A percentile compares a stretch with the other conserved stretches of the same genome.
Evolutionary conservation across 2,888 invertebrate genomes (phyloP).

Genomic region (Gryllus longicercus): DNA sequence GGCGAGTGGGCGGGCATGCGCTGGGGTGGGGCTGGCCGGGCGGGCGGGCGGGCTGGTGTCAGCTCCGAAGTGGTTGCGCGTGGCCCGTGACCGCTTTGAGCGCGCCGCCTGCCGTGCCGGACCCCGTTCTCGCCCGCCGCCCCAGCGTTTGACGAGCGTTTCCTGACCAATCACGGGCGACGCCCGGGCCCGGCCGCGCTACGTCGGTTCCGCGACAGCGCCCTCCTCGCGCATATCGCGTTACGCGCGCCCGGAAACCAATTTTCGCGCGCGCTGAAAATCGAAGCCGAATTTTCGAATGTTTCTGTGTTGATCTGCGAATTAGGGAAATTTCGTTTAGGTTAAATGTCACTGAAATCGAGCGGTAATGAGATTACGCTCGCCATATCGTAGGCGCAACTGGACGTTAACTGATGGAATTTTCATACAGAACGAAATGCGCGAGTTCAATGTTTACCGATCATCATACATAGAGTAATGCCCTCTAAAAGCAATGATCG

Average conservation of each 20-base stretch:
- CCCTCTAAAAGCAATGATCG: too few relatives aligned
- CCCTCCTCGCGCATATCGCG: neutral
- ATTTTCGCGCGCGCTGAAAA: neutral
- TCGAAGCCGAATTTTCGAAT: neutral
- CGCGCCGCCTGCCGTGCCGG: too few relatives aligned
- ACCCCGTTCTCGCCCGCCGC: too few relatives aligned
- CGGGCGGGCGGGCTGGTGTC: too few relatives aligned
- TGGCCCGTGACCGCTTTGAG: too few relatives aligned
- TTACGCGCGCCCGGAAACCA: neutral
- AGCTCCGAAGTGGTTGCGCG: too few relatives aligned
- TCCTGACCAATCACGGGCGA: neutral
- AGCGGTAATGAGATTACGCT: neutral
- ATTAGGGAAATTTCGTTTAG: slow-evolving; percentile 7
- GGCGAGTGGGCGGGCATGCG: too few relatives aligned
- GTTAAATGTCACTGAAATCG: slow-evolving; percentile 9
- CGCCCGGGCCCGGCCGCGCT: too few relatives aligned
- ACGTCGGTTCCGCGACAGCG: too few relatives aligned
- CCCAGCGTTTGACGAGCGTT: neutral
- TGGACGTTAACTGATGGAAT: neutral
- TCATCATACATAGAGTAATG: neutral
- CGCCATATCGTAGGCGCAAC: neutral
- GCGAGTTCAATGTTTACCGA: neutral
- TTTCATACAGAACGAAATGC: neutral
- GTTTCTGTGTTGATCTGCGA: neutral
- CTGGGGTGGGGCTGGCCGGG: too few relatives aligned